Conservation (phyloP, 2,888 invertebrate genomes). For the Eupsilia transversa region DNA sequence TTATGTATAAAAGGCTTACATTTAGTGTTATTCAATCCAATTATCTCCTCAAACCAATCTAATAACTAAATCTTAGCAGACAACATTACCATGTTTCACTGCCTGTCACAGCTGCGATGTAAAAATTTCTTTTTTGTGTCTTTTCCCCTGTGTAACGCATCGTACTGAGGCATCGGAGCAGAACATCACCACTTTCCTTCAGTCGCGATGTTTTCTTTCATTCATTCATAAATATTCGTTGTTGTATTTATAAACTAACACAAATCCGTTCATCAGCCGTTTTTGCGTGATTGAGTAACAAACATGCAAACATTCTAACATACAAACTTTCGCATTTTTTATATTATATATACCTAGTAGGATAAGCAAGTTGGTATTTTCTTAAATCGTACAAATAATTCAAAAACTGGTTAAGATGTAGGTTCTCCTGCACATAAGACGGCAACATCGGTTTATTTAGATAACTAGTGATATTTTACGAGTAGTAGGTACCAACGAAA, state of each 20-base stretch:
- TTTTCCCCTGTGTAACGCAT: conserved; percentile 51
- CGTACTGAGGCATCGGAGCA: conserved; percentile 42
- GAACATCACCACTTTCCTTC: conserved; percentile 55
- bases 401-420: neutral
- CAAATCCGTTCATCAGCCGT: too few species aligned
- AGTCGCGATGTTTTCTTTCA: conserved; percentile 37
- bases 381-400: neutral
- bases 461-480: neutral
- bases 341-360: too few species aligned
- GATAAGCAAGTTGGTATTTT: too few species aligned
- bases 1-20: too few species aligned
- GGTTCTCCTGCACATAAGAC: neutral
- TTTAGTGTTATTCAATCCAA: too few species aligned
- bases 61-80: conserved; percentile 2
- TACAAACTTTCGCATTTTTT: too few species aligned
- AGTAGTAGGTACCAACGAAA: neutral
- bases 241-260: too few species aligned
- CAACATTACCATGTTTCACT: conserved; percentile 1
- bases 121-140: conserved; percentile 46
- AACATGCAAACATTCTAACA: too few species aligned
- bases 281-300: too few species aligned
- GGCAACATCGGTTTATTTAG: neutral
- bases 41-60: too few species aligned
- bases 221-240: conserved; percentile 31
- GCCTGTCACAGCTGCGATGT: conserved; percentile 4